These are phyloP conservation scores for Nesospiza acunhae DNA, from an alignment of 2,113 vertebrate species.

Conservation along the genomic window DNA sequence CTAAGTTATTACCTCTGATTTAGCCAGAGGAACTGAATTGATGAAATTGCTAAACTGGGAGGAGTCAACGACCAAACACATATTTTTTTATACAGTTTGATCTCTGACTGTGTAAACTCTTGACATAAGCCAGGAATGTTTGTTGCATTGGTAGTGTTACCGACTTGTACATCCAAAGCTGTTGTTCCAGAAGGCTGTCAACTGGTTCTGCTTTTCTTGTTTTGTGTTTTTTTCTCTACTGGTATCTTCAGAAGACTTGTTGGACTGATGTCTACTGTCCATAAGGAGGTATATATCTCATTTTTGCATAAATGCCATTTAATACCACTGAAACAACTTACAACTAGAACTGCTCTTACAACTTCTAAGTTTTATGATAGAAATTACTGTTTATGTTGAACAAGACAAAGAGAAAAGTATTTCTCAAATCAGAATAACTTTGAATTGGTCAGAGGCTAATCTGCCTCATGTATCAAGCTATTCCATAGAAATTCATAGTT, in stretches of 20 bases:
- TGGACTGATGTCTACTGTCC: not conserved
- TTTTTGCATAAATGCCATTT: not conserved
- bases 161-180: not conserved
- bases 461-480: not conserved
- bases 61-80: not conserved
- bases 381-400: not conserved
- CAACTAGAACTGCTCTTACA: not conserved
- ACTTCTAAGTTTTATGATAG: not conserved
- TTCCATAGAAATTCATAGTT: not conserved
- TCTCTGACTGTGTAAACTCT: not conserved
- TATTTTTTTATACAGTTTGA: not conserved
- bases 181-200: not conserved
- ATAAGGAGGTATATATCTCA: not conserved
- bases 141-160: not conserved
- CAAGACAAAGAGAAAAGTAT: not conserved
- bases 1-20: not conserved
- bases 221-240: not conserved
- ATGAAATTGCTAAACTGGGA: not conserved
- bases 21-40: not conserved
- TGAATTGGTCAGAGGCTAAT: not conserved
- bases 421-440: not conserved
- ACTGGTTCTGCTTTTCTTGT: not conserved
- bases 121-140: not conserved
- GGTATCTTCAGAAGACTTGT: not conserved
- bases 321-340: not conserved